Evolutionary conservation across 2,797 vertebrate species (phyloP).

Genomic region (Simalia tracyae): DNA sequence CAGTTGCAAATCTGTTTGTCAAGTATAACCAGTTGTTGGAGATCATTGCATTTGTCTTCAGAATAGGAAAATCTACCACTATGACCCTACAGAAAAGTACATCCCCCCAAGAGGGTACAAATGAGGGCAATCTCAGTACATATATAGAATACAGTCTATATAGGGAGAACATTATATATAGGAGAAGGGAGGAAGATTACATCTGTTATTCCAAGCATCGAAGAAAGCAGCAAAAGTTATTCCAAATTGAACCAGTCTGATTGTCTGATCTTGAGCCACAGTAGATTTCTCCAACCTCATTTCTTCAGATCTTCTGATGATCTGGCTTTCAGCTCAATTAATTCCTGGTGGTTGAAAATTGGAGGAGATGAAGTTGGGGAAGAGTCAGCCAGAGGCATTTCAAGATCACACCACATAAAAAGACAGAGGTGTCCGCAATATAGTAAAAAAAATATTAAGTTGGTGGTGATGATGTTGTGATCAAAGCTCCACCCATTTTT

Average conservation of each 20-base stretch:
- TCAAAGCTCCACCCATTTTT: neutral
- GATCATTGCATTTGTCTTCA: neutral
- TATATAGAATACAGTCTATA: neutral
- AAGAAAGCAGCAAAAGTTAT: neutral
- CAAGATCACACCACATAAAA: neutral
- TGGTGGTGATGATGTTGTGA: neutral
- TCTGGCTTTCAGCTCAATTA: no score
- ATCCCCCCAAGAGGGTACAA: neutral
- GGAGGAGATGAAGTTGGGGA: no score
- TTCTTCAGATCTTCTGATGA: no score
- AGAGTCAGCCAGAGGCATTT: neutral
- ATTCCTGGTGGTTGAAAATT: no score
- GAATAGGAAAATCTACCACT: fast-evolving
- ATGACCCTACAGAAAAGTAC: neutral
- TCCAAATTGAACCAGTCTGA: neutral
- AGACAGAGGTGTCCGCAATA: neutral
- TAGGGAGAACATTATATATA: neutral
- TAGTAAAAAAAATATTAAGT: neutral
- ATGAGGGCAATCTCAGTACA: neutral
- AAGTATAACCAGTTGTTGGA: neutral
- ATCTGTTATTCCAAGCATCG: neutral
- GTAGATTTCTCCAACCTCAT: no score
- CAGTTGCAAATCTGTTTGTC: neutral
- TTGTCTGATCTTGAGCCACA: no score
- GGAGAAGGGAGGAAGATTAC: neutral